Percentiles rank a stretch among this genome's conserved stretches.
phyloP scores from a whole-genome alignment of 2,797 vertebrate species.

The Harpagifer antarcticus region DNA sequence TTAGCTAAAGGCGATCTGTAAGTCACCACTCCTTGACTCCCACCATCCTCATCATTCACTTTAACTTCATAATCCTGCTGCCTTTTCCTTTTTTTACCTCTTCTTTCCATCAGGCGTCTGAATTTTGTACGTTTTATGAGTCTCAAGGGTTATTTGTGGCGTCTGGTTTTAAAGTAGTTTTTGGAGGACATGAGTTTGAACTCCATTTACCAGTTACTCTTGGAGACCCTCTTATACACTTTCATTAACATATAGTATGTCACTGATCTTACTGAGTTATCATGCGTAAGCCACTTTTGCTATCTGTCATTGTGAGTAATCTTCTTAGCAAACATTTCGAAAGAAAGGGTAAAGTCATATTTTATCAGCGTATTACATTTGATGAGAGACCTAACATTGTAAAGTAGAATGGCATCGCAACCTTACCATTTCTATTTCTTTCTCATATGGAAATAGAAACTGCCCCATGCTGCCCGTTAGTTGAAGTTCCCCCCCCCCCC shows the following conservation, averaged over 20 bases:
- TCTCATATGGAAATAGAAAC: neutral
- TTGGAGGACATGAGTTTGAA: too few relatives aligned
- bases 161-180: constrained; percentile 39
- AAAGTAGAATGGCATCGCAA: neutral
- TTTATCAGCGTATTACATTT: neutral
- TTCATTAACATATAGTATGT: neutral
- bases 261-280: neutral
- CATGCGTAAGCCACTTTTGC: neutral
- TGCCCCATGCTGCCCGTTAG: neutral
- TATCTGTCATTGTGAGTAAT: neutral
- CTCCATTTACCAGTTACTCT: too few relatives aligned
- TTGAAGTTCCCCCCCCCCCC: neutral
- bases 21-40: constrained; percentile 38
- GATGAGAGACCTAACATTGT: neutral
- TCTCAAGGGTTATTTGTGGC: constrained; percentile 22
- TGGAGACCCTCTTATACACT: neutral
- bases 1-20: constrained; percentile 47
- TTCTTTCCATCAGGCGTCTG: neutral
- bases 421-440: neutral
- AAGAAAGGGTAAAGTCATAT: neutral
- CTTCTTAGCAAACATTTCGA: neutral
- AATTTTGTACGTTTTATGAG: constrained; percentile 40
- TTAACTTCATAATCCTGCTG: constrained; percentile 31
- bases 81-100: neutral
- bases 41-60: constrained; percentile 31